Percentiles rank a stretch among this genome's conserved stretches.
These are phyloP conservation scores for Enteromius unitaeniatus DNA, from an alignment of 2,797 vertebrate genomes.

Conservation along the genomic window DNA sequence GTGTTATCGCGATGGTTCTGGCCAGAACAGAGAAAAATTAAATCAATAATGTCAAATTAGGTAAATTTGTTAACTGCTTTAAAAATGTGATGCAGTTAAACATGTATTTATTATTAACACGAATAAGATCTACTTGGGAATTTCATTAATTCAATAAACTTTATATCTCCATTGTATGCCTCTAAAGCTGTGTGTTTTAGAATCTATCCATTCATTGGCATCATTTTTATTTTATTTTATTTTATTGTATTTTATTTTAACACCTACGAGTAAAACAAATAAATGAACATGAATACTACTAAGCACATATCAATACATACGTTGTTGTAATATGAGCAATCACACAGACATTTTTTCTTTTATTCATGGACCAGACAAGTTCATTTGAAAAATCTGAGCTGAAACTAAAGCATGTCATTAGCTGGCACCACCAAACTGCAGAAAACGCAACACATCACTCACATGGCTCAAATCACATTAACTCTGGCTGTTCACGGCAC, in stretches of 20 bases:
- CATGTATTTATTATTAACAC: neutral
- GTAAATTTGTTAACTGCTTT: neutral
- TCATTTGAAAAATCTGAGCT: neutral
- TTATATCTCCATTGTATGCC: neutral
- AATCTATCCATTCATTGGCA: neutral
- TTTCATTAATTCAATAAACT: neutral
- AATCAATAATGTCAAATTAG: neutral
- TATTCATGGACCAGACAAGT: neutral
- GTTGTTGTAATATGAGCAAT: neutral
- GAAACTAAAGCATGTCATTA: constrained; percentile 25
- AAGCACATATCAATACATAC: neutral
- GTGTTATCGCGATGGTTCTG: neutral
- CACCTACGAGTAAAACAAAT: neutral
- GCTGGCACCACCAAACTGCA: constrained; percentile 17
- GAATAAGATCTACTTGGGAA: neutral
- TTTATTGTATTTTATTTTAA: neutral
- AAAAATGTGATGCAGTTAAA: neutral
- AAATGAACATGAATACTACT: neutral
- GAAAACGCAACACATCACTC: constrained; percentile 21
- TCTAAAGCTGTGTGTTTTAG: neutral
- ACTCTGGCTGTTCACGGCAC: constrained; percentile 33
- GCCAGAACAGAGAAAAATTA: neutral
- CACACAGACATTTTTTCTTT: neutral
- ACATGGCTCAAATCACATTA: constrained; percentile 45
- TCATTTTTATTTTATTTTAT: neutral